phyloP scores from a whole-genome alignment of 2,888 invertebrate species.

The Oithona nana region DNA sequence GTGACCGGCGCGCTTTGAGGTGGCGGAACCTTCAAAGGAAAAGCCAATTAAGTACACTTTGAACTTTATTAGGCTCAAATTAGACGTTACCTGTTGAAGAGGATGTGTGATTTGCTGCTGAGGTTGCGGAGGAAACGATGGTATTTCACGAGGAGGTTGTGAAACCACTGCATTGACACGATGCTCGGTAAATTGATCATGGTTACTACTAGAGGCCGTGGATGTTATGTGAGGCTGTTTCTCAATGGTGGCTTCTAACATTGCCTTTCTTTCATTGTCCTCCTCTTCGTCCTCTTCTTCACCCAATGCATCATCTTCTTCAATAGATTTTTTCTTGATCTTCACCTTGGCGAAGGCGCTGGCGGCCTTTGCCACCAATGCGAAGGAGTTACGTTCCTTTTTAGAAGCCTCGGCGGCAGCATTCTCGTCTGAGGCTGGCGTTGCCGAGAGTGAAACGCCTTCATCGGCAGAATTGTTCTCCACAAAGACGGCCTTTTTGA shows the following conservation, averaged over 20 bases:
- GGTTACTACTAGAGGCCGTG: neutral
- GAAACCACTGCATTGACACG: constrained; percentile 2
- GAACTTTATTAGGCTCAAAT: too few relatives aligned
- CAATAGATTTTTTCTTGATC: neutral
- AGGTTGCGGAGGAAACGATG: neutral
- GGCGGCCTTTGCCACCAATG: neutral
- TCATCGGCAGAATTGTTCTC: constrained; percentile 4
- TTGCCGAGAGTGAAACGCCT: constrained; percentile 1
- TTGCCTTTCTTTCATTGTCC: neutral
- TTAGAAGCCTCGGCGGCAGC: neutral
- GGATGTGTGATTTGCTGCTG: neutral
- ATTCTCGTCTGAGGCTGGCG: neutral
- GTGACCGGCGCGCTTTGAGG: too few relatives aligned
- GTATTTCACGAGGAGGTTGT: neutral
- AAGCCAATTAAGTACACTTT: too few relatives aligned
- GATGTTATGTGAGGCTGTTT: neutral
- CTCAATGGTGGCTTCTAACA: neutral
- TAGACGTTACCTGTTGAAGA: too few relatives aligned
- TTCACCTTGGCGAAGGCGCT: neutral
- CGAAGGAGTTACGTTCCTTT: neutral
- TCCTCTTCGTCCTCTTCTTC: neutral
- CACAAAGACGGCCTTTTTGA: constrained; percentile 13
- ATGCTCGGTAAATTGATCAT: neutral
- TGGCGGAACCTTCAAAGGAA: too few relatives aligned
- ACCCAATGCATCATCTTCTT: too few relatives aligned